Conservation (phyloP, 2,797 vertebrate species). For the Phataginus tricuspis region DNA sequence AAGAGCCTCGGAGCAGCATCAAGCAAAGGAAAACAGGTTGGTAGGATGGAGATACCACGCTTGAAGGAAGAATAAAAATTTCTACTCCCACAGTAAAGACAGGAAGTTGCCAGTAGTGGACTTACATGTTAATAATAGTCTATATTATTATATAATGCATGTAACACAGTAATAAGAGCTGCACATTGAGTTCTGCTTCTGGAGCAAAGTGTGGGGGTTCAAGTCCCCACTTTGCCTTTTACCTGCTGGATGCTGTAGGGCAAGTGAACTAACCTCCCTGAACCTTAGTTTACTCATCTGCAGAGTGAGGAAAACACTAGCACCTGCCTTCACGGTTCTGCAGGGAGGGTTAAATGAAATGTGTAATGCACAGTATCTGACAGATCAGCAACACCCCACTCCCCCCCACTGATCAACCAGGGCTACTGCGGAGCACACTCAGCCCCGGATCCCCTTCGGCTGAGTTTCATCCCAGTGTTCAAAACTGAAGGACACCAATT, state of each 20-base stretch:
- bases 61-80: no score
- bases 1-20: background rate
- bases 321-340: fast-evolving
- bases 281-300: background rate
- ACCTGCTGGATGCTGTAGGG: background rate
- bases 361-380: fast-evolving
- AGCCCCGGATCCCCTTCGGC: background rate
- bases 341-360: background rate
- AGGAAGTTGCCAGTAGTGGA: background rate
- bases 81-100: fast-evolving
- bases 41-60: fast-evolving
- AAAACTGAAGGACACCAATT: background rate
- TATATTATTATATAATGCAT: background rate
- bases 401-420: fast-evolving
- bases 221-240: background rate
- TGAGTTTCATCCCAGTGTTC: background rate
- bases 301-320: background rate
- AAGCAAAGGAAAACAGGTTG: fast-evolving
- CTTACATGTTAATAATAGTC: fast-evolving
- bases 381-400: fast-evolving
- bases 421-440: fast-evolving
- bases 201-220: background rate
- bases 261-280: background rate
- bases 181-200: background rate
- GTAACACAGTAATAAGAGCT: background rate